Evolutionary conservation across 2,113 vertebrate species (phyloP).

Genomic region (Octodon degus): DNA sequence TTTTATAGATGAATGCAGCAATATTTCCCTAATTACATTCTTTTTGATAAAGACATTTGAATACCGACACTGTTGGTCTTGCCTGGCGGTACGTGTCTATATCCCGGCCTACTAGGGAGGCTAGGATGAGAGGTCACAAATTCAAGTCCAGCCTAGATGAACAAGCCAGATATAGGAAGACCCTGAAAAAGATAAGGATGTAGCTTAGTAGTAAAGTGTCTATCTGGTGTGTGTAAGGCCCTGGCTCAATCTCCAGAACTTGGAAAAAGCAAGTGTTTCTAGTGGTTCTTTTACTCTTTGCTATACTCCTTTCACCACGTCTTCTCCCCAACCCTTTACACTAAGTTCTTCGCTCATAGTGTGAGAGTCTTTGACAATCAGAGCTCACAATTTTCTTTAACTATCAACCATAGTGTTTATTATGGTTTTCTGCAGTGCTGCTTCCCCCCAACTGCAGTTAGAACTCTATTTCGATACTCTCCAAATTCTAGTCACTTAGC

Average conservation of each 20-base stretch:
- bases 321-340: background rate
- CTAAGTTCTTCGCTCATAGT: background rate
- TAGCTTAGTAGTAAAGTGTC: background rate
- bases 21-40: background rate
- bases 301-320: background rate
- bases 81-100: background rate
- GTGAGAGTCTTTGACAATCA: background rate
- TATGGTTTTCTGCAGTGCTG: background rate
- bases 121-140: background rate
- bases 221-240: background rate
- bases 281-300: background rate
- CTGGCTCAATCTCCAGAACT: background rate
- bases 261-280: background rate
- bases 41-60: constrained; percentile 24
- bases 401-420: background rate
- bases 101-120: background rate
- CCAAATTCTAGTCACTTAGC: background rate
- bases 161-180: background rate
- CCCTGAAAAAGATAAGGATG: background rate
- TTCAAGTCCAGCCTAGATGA: background rate
- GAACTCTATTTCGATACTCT: background rate
- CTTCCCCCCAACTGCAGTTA: background rate
- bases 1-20: background rate
- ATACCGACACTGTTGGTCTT: background rate
- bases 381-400: background rate